phyloP scores from a whole-genome alignment of 2,113 vertebrate genomes.

The Apistogramma diplotaenia region DNA sequence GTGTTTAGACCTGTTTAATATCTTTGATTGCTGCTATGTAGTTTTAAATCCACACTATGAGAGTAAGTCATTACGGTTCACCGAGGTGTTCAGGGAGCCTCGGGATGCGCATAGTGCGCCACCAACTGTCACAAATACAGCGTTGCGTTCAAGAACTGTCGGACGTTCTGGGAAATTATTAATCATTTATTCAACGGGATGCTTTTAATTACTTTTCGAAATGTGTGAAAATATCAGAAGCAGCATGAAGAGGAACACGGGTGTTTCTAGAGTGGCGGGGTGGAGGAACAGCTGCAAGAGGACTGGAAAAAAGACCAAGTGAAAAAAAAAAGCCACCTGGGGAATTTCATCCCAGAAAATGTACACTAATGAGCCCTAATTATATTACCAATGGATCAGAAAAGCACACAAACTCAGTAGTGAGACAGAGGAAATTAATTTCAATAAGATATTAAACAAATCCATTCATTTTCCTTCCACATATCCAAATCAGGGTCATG shows the following conservation, averaged over 20 bases:
- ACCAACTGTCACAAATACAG: not conserved
- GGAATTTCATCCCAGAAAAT: not conserved
- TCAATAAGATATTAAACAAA: not conserved
- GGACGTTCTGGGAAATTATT: not conserved
- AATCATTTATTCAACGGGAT: not conserved
- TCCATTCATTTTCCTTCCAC: not conserved
- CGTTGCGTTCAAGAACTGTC: not conserved
- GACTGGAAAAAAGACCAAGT: not conserved
- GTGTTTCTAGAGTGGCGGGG: not conserved
- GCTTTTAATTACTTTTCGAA: not conserved
- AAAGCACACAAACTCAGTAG: not conserved
- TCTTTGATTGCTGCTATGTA: not conserved
- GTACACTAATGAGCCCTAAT: not conserved
- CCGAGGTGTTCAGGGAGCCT: not conserved
- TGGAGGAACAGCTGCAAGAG: not conserved
- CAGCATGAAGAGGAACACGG: not conserved
- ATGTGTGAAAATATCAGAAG: not conserved
- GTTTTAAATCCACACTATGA: not conserved
- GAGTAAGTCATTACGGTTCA: not conserved
- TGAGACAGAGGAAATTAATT: not conserved
- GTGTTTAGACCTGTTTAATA: accelerated
- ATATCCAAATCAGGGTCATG: not conserved
- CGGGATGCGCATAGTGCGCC: constrained; percentile 24
- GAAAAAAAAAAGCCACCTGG: not conserved
- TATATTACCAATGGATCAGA: not conserved